Percentiles rank a stretch among this genome's conserved stretches.
Evolutionary conservation across 2,888 invertebrate species (phyloP).

Genomic region (Galerucella pusilla): DNA sequence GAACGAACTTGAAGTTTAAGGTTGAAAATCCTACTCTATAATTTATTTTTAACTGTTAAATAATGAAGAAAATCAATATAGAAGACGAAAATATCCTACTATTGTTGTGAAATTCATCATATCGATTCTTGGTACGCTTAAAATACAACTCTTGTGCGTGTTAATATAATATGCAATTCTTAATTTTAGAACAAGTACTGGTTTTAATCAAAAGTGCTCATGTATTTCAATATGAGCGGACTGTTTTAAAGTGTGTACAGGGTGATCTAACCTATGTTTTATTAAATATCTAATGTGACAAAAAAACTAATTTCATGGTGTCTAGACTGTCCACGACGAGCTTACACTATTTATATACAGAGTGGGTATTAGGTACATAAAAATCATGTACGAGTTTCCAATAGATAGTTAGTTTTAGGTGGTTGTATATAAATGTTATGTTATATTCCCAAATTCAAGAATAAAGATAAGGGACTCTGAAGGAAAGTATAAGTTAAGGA

Average conservation of each 20-base stretch:
- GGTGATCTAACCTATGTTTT: not conserved
- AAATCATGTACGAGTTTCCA: too few relatives aligned
- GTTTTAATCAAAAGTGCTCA: conserved; percentile 6
- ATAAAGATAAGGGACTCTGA: too few relatives aligned
- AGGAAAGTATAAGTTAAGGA: too few relatives aligned
- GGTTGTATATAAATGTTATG: too few relatives aligned
- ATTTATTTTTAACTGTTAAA: conserved; percentile 4
- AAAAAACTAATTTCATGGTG: too few relatives aligned
- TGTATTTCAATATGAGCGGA: not conserved
- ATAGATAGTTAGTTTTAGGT: too few relatives aligned
- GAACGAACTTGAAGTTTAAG: not conserved
- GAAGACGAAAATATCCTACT: not conserved
- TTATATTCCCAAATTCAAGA: too few relatives aligned
- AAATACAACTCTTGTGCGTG: conserved; percentile 4
- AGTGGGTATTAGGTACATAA: too few relatives aligned
- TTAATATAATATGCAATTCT: not conserved
- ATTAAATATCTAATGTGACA: not conserved
- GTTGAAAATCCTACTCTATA: not conserved
- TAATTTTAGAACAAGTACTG: conserved; percentile 9
- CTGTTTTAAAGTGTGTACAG: not conserved
- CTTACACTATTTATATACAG: too few relatives aligned
- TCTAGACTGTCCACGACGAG: too few relatives aligned
- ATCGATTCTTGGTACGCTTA: conserved; percentile 10
- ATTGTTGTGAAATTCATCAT: conserved; percentile 7
- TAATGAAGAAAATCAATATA: not conserved